These are phyloP conservation scores for Lophura nycthemera DNA, from an alignment of 2,113 vertebrate species.

Conservation along the genomic window DNA sequence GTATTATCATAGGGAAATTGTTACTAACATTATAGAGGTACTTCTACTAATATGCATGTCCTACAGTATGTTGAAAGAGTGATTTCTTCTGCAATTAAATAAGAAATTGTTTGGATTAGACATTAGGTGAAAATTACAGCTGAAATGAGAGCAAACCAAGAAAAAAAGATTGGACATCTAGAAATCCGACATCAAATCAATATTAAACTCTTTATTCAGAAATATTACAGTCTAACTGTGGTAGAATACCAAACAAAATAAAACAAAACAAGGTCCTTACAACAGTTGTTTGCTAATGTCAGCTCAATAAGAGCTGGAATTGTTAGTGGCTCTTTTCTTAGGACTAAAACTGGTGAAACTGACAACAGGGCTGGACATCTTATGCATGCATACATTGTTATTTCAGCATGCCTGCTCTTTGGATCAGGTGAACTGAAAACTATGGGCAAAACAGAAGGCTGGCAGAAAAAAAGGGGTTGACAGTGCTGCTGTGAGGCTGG, in stretches of 20 bases:
- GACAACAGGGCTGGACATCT: neutral
- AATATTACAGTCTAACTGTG: neutral
- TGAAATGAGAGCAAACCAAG: neutral
- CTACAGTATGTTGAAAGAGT: neutral
- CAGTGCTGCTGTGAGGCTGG: neutral
- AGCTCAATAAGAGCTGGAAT: neutral
- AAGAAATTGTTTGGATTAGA: neutral
- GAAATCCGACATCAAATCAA: neutral
- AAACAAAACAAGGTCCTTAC: neutral
- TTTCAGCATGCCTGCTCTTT: neutral
- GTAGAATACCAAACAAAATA: neutral
- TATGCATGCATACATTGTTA: accelerated
- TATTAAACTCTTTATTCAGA: neutral
- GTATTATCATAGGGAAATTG: neutral
- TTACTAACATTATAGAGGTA: neutral
- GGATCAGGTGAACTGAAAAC: neutral
- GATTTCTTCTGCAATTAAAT: neutral
- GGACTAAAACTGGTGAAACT: neutral
- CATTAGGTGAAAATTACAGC: neutral
- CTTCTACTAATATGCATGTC: neutral
- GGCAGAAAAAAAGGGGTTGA: neutral
- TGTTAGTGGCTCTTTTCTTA: neutral
- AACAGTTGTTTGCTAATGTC: neutral
- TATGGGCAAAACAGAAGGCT: neutral
- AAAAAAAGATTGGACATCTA: neutral